Evolutionary conservation across 2,888 invertebrate species (phyloP), one percentile per base, ranked within the genome.

Genomic region (Sussaba pulchella): DNA sequence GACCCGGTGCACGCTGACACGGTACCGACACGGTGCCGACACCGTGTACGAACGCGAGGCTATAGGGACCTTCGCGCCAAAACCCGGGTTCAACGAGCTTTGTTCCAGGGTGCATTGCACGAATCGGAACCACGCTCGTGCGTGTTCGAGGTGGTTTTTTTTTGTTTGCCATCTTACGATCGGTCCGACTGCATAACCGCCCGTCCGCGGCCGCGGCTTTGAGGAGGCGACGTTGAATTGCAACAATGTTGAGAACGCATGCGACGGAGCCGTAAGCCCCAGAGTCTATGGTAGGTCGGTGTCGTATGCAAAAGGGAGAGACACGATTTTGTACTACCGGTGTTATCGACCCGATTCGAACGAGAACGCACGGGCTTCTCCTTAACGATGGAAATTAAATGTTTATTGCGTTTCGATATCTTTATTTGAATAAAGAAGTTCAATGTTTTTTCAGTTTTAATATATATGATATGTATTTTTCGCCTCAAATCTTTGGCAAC

Each of bases 291-390:
- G 26, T 52, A 54, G 31, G 2, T 31, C 4, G 31, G 31, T 63
- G 54, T 75, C 72, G 72, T 80, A 72, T 76, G 76, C 63, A 80
- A 80, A 70, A 76, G 19, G 17, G 14, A 64, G 31, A 26, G 52
- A 31, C 36, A 52, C 63, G 45, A 70, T 31, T 54, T 24, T 59
- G 24, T 57, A 54, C 63, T 19, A 61, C 54, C 67, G 63, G 72
- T 75, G 75, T 80, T 71, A 76, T 76, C 76, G 80, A 72, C 67
- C 76, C 31, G 2, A 50, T 75, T 41, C 14, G 50, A 80, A 80
- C 80, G 72, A 76, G 80, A 80, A 14, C 67, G 71, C 59, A 47
- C 59, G 26, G 45, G 14, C 43, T 41, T 21, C 66, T 79, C n/a
- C n/a, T n/a, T n/a, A n/a, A n/a, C n/a, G n/a, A n/a, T n/a, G n/a